These are phyloP conservation scores for Phylloscopus trochiloides DNA, from an alignment of 2,113 vertebrate genomes.

Conservation along the genomic window DNA sequence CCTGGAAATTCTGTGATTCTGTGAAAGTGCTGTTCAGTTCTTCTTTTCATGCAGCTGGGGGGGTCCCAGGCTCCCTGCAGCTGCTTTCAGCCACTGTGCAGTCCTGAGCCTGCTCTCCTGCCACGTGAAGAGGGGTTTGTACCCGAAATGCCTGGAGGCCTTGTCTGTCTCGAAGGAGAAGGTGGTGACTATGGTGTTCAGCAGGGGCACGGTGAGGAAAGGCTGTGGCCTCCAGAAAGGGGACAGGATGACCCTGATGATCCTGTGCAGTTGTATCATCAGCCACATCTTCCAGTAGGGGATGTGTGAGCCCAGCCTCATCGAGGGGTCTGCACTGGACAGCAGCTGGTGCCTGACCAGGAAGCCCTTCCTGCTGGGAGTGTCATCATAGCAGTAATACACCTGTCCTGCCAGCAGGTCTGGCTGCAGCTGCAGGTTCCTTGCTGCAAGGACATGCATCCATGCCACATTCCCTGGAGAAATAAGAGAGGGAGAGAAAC, in stretches of 20 bases:
- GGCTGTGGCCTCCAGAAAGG: slow-evolving; percentile 33
- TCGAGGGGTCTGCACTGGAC: neutral
- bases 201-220: neutral
- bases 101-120: slow-evolving; percentile 39
- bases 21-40: neutral
- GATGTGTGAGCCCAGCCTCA: slow-evolving; percentile 3
- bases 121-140: slow-evolving; percentile 42
- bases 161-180: slow-evolving; percentile 51
- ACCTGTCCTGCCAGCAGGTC: neutral
- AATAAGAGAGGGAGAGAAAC: neutral
- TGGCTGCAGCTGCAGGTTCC: slow-evolving; percentile 29
- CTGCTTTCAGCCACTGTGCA: neutral
- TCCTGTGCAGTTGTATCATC: neutral
- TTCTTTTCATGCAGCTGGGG: neutral
- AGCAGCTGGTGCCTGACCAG: slow-evolving; percentile 6
- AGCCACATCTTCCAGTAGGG: slow-evolving; percentile 59
- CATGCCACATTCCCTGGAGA: slow-evolving; percentile 42
- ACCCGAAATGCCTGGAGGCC: slow-evolving; percentile 42
- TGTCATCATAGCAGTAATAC: slow-evolving; percentile 20
- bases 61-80: neutral
- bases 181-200: neutral
- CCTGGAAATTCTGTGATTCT: too few relatives aligned
- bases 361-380: neutral
- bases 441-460: slow-evolving; percentile 57
- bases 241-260: neutral